These are phyloP conservation scores for Lepidostoma basale DNA, from an alignment of 1,140 invertebrate genomes.

Conservation along the genomic window DNA sequence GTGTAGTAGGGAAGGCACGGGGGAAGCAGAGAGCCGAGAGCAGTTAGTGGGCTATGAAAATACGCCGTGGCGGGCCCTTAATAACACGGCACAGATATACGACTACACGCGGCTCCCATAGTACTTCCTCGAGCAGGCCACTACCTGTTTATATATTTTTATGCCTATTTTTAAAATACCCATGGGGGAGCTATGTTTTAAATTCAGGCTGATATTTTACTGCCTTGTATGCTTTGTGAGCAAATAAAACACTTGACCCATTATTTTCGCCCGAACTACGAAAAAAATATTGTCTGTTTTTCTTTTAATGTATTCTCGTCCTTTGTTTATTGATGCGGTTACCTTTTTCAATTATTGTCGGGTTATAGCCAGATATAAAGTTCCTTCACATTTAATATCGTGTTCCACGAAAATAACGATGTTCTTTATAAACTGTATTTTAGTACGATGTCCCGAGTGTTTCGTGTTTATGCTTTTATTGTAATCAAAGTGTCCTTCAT, in stretches of 20 bases:
- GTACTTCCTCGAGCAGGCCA: too few relatives aligned
- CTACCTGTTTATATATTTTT: neutral
- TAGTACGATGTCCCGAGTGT: too few relatives aligned
- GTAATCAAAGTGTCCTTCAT: too few relatives aligned
- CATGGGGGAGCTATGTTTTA: slow-evolving; percentile 8
- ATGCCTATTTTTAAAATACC: slow-evolving; percentile 4
- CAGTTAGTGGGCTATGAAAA: too few relatives aligned
- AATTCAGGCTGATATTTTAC: slow-evolving; percentile 1
- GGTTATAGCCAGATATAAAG: neutral
- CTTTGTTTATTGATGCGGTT: slow-evolving; percentile 11
- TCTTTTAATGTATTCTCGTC: neutral
- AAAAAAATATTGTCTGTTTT: slow-evolving; percentile 14
- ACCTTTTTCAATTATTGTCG: slow-evolving; percentile 14
- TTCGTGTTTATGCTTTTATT: too few relatives aligned
- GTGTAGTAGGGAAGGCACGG: too few relatives aligned
- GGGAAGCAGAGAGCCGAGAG: too few relatives aligned
- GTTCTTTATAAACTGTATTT: too few relatives aligned
- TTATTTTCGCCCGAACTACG: slow-evolving; percentile 29
- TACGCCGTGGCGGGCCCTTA: too few relatives aligned
- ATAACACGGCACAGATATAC: too few relatives aligned
- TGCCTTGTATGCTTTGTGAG: slow-evolving; percentile 30
- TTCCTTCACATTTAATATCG: neutral
- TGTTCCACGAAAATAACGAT: too few relatives aligned
- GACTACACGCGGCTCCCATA: too few relatives aligned
- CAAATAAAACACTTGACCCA: slow-evolving; percentile 31